These are phyloP conservation scores for Leiothrix lutea DNA, from an alignment of 2,113 vertebrate genomes.

Conservation along the genomic window DNA sequence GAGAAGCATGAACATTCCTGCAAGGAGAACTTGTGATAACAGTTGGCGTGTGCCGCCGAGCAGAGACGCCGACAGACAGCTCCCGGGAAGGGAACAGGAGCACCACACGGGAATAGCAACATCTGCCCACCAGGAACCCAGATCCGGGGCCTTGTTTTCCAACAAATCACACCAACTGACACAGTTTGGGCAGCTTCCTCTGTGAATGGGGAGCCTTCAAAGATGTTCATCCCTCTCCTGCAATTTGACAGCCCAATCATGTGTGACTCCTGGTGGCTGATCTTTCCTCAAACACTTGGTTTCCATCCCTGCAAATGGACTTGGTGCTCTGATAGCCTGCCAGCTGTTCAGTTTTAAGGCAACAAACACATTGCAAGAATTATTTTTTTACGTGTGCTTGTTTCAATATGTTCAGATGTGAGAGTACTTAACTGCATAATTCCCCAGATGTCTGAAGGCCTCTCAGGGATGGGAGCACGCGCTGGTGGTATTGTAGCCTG, in stretches of 20 bases:
- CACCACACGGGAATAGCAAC: accelerated
- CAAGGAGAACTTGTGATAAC: background rate
- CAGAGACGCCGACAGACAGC: background rate
- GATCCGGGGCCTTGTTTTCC: background rate
- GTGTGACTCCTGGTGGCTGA: background rate
- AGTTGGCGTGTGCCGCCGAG: background rate
- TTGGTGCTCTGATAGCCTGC: background rate
- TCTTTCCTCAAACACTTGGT: background rate
- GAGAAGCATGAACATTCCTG: background rate
- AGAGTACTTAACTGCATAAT: slow-evolving; percentile 2
- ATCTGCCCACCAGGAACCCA: background rate
- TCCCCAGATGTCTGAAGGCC: background rate
- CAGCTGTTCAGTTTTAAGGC: background rate
- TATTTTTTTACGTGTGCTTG: background rate
- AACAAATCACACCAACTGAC: background rate
- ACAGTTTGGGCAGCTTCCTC: background rate
- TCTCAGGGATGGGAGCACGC: background rate
- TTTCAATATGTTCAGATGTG: background rate
- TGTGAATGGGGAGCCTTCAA: background rate
- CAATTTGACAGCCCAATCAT: background rate
- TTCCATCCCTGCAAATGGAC: background rate
- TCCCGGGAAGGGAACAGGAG: background rate
- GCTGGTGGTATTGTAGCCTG: background rate
- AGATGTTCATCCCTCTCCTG: background rate
- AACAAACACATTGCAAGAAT: background rate